Conservation (phyloP, 2,888 invertebrate genomes). For the Drosophila subquinaria region DNA sequence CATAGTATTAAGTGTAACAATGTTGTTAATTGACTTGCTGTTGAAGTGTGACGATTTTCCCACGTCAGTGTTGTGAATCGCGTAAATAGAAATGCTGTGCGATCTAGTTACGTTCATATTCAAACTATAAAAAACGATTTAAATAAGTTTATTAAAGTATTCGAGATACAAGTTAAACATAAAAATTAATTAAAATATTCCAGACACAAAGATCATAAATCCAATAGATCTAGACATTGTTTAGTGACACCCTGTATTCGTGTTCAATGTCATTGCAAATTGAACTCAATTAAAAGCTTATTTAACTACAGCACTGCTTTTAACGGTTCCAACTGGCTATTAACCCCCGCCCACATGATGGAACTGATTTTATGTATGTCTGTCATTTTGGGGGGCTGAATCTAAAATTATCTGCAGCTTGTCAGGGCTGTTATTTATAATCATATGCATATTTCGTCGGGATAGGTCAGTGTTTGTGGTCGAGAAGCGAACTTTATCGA, state of each 20-base stretch:
- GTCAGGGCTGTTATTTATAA: slow-evolving; percentile 28
- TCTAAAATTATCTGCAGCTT: slow-evolving; percentile 46
- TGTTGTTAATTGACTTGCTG: slow-evolving; percentile 10
- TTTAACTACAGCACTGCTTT: slow-evolving; percentile 34
- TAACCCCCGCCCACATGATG: slow-evolving; percentile 18
- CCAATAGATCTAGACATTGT: too few relatives aligned
- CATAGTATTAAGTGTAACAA: slow-evolving; percentile 21
- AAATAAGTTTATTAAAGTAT: not conserved
- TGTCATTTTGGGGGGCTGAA: slow-evolving; percentile 11
- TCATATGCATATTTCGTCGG: slow-evolving; percentile 7
- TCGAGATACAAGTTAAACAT: not conserved
- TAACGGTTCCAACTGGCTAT: slow-evolving; percentile 14
- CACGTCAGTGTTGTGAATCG: slow-evolving; percentile 38
- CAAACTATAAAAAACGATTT: not conserved
- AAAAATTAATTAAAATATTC: too few relatives aligned
- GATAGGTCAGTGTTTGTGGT: slow-evolving; percentile 50
- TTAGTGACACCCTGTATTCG: slow-evolving; percentile 18
- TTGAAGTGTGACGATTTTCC: slow-evolving; percentile 28
- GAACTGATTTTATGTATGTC: slow-evolving; percentile 29
- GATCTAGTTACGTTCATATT: not conserved
- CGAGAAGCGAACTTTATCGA: slow-evolving; percentile 32
- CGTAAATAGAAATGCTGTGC: not conserved
- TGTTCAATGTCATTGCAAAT: slow-evolving; percentile 26
- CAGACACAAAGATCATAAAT: too few relatives aligned
- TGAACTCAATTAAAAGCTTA: slow-evolving; percentile 47